phyloP scores from a whole-genome alignment of 2,113 vertebrate species.

The Delphinus delphis region DNA sequence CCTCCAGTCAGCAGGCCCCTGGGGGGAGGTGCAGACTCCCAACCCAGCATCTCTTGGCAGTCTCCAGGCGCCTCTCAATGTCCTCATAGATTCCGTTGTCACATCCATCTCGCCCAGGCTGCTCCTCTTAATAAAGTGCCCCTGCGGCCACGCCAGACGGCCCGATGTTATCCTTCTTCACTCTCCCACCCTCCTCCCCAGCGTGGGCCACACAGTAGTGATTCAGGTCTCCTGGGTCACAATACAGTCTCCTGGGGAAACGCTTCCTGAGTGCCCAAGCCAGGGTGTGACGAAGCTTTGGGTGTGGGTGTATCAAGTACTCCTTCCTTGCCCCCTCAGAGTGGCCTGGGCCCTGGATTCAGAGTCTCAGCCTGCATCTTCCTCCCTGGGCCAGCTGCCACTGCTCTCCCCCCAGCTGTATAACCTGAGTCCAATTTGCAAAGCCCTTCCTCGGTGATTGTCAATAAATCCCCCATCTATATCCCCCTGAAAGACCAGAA shows the following conservation, averaged over 20 bases:
- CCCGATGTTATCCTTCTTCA: constrained; percentile 67
- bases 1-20: background rate
- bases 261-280: background rate
- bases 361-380: background rate
- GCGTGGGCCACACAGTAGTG: constrained; percentile 4
- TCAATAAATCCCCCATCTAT: background rate
- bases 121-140: constrained; percentile 69
- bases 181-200: constrained; percentile 2
- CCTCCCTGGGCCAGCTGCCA: background rate
- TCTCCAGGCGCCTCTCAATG: background rate
- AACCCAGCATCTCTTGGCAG: constrained; percentile 36
- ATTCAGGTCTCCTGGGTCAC: constrained; percentile 35
- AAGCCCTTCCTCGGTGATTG: constrained; percentile 3
- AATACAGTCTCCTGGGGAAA: constrained; percentile 4
- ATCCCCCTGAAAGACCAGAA: constrained; percentile 5
- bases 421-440: constrained; percentile 38
- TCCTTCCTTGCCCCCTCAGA: background rate
- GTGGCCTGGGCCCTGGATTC: background rate
- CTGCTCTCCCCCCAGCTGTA: background rate
- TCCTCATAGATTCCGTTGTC: constrained; percentile 67
- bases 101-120: constrained; percentile 52
- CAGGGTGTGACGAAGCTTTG: background rate
- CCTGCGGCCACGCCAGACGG: constrained; percentile 18
- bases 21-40: background rate
- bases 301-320: background rate